Percentiles rank a stretch among this genome's conserved stretches.
phyloP scores from a whole-genome alignment of 2,888 invertebrate genomes.

The Glaucopsyche alexis region DNA sequence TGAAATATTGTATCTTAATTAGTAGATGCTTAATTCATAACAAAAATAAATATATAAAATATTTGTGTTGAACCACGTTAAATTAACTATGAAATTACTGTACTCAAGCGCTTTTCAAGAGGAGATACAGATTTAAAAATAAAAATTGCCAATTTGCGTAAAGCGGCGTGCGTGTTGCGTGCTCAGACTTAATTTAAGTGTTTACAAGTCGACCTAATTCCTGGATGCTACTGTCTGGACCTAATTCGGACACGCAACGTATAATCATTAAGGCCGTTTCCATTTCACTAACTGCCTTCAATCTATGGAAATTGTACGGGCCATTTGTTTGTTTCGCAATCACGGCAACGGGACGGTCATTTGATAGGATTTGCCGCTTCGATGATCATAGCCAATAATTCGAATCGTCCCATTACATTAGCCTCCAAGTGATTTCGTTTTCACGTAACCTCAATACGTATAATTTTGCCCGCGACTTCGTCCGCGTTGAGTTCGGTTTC shows the following conservation, averaged over 20 bases:
- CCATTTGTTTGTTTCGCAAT: slow-evolving; percentile 28
- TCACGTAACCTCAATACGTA: too few relatives aligned
- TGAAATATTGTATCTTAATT: too few relatives aligned
- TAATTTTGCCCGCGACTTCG: too few relatives aligned
- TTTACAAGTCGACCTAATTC: slow-evolving; percentile 58
- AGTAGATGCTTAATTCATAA: too few relatives aligned
- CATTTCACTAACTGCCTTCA: slow-evolving; percentile 24
- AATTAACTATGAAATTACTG: neutral
- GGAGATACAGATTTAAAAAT: neutral
- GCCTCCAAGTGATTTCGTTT: neutral
- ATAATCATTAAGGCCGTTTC: slow-evolving; percentile 21
- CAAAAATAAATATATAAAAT: too few relatives aligned
- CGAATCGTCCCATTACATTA: neutral
- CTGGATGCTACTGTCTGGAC: slow-evolving; percentile 67
- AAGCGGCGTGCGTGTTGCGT: slow-evolving; percentile 52
- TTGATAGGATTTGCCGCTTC: slow-evolving; percentile 27
- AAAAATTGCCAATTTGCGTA: slow-evolving; percentile 38
- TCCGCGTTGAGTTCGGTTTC: too few relatives aligned
- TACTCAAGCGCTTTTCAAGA: neutral
- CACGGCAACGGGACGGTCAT: slow-evolving; percentile 8
- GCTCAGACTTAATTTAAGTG: slow-evolving; percentile 53
- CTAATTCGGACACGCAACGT: slow-evolving; percentile 25
- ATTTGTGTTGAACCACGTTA: too few relatives aligned
- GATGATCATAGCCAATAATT: slow-evolving; percentile 8
- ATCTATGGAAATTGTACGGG: slow-evolving; percentile 27